Percentiles rank a stretch among this genome's conserved stretches.
Conservation (phyloP, 2,888 invertebrate genomes). For the Meta bourneti region DNA sequence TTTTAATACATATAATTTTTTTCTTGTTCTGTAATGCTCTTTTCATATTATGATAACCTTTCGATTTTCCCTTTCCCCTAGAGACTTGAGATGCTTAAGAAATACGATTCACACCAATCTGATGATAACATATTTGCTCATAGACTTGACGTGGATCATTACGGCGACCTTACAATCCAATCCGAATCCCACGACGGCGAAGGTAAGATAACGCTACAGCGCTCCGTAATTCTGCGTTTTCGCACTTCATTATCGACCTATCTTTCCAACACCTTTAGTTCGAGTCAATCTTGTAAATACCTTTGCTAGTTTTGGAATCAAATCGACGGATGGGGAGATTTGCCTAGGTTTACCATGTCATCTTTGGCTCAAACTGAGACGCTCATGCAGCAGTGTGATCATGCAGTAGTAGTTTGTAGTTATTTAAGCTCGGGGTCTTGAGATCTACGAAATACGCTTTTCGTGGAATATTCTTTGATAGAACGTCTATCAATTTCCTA, state of each 20-base stretch:
- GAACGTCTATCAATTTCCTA: too few relatives aligned
- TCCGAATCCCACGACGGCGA: constrained; percentile 47
- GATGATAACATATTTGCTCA: constrained; percentile 94
- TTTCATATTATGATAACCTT: not conserved
- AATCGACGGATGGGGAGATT: too few relatives aligned
- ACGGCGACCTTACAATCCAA: constrained; percentile 83
- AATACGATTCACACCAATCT: constrained; percentile 97
- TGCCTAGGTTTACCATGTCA: too few relatives aligned
- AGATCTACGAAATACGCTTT: too few relatives aligned
- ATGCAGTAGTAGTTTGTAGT: too few relatives aligned
- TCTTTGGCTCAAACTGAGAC: too few relatives aligned
- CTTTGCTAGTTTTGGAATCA: too few relatives aligned
- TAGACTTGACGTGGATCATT: constrained; percentile 94
- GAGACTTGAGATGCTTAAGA: constrained; percentile 93
- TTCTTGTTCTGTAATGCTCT: not conserved
- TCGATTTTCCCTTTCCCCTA: constrained; percentile 81
- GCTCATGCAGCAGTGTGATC: too few relatives aligned
- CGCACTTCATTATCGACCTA: not conserved
- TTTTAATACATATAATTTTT: not conserved
- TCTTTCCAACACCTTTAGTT: too few relatives aligned
- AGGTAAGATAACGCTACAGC: constrained; percentile 4
- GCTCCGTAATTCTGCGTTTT: not conserved
- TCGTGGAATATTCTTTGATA: too few relatives aligned
- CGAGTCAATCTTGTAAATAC: too few relatives aligned
- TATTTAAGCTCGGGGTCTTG: too few relatives aligned